These are phyloP conservation scores for Nerophis ophidion DNA, from an alignment of 2,113 vertebrate species.

Conservation along the genomic window DNA sequence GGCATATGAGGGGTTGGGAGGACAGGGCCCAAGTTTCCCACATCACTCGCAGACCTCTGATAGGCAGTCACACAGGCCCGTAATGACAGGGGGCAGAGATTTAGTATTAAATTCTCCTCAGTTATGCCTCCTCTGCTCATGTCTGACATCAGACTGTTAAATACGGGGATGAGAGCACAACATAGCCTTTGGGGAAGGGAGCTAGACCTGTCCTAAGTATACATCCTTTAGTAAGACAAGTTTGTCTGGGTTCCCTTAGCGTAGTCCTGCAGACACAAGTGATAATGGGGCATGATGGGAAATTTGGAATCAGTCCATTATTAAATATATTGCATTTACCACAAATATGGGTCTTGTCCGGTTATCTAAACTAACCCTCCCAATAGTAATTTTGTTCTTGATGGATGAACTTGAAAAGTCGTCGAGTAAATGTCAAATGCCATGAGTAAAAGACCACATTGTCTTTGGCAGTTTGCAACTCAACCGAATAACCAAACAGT, in stretches of 20 bases:
- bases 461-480: slow-evolving; percentile 73
- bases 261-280: slow-evolving; percentile 46
- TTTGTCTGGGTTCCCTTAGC: slow-evolving; percentile 26
- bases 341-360: slow-evolving; percentile 30
- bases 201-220: slow-evolving; percentile 60
- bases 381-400: slow-evolving; percentile 39
- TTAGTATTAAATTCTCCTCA: slow-evolving; percentile 72
- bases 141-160: slow-evolving; percentile 73
- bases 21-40: slow-evolving; percentile 69
- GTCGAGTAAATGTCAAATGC: slow-evolving; percentile 62
- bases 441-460: slow-evolving; percentile 77
- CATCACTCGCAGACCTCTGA: slow-evolving; percentile 74
- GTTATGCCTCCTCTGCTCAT: slow-evolving; percentile 58
- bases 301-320: slow-evolving; percentile 38
- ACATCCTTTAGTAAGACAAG: slow-evolving; percentile 45
- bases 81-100: slow-evolving; percentile 76
- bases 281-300: slow-evolving; percentile 14
- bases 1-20: slow-evolving; percentile 61
- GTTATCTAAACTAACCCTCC: slow-evolving; percentile 29
- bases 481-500: slow-evolving; percentile 67
- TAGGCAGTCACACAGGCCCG: slow-evolving; percentile 67
- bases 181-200: slow-evolving; percentile 52
- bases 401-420: slow-evolving; percentile 44
- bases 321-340: slow-evolving; percentile 34
- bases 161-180: slow-evolving; percentile 68